phyloP scores from a whole-genome alignment of 2,888 invertebrate species.

The Furcula furcula region DNA sequence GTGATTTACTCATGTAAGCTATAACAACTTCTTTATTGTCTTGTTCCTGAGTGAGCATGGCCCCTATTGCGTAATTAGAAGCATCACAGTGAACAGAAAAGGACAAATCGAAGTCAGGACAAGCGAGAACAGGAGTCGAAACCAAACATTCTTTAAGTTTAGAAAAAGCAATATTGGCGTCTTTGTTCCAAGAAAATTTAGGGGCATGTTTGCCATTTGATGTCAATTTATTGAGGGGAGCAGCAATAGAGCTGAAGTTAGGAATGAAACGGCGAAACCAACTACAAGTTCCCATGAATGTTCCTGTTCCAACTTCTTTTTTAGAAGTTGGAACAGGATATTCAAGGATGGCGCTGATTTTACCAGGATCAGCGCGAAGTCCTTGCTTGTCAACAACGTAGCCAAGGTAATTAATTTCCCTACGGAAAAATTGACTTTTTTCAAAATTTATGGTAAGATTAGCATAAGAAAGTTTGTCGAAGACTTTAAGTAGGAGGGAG shows the following conservation, averaged over 20 bases:
- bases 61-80: constrained; percentile 19
- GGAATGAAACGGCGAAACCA: constrained; percentile 28
- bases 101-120: constrained; percentile 18
- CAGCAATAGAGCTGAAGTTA: constrained; percentile 24
- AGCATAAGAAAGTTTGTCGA: constrained; percentile 21
- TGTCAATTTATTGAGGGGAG: constrained; percentile 25
- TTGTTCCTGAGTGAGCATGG: constrained; percentile 16
- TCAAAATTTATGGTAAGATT: constrained; percentile 11
- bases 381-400: constrained; percentile 31
- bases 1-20: background rate
- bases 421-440: constrained; percentile 20
- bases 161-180: constrained; percentile 17
- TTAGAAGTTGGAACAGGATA: constrained; percentile 19
- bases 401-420: constrained; percentile 17
- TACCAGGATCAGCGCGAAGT: constrained; percentile 27
- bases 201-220: constrained; percentile 18
- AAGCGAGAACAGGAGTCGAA: constrained; percentile 15
- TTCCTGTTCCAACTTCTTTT: constrained; percentile 22
- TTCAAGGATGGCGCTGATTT: constrained; percentile 22
- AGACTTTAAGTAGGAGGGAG: constrained; percentile 11
- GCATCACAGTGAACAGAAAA: constrained; percentile 30
- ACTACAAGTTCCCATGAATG: constrained; percentile 23
- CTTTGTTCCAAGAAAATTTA: constrained; percentile 17
- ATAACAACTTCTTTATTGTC: constrained; percentile 20
- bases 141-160: constrained; percentile 9